Evolutionary conservation across 2,888 invertebrate species (phyloP), one percentile per base, ranked within the genome.

Genomic region (Diarsia dahlii): DNA sequence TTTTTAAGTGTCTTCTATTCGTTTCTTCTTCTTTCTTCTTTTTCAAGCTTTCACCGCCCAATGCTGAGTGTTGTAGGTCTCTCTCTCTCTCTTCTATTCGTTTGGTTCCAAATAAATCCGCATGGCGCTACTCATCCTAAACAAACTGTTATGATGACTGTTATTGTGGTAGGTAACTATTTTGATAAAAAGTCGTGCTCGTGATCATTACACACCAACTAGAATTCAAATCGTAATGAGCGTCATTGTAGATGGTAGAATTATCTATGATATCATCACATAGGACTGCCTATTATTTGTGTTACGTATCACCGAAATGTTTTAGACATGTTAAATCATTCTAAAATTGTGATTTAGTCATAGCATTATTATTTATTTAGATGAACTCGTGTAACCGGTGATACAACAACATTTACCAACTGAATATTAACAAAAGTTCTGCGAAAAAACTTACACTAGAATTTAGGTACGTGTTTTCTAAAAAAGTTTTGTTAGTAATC

Each of bases 221-320:
- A 34, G 66, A 67, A 23, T 28, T 34, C n/a, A 81, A 75, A 81
- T 67, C 63, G 76, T 67, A 63, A 81, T 81, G 45, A 66, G 48
- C 58, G 63, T 63, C 62, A 73, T 13, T 58, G 65, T 69, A 34
- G 20, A 70, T 56, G 65, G 58, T 56, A 65, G 12, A 85, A 78
- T 78, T 80, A 82, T 76, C 66, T 76, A 84, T 86, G 86, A 86
- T 78, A 63, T 86, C 85, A 86, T 74, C 76, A 68, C 45, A 71
- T 66, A 66, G 64, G 52, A 73, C 74, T 79, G 73, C 69, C 65
- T 84, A 75, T 63, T 74, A 80, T 87, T 78, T 63, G 54, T 79
- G 56, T 81, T 78, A 70, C 76, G 76, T 73, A 81, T 65, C 71
- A 79, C 62, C 72, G 56, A 76, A 74, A 87, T 80, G 68, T 66